Base-by-base conservation (phyloP, 2,888 invertebrate genomes). In the Ceriagrion tenellum region DNA sequence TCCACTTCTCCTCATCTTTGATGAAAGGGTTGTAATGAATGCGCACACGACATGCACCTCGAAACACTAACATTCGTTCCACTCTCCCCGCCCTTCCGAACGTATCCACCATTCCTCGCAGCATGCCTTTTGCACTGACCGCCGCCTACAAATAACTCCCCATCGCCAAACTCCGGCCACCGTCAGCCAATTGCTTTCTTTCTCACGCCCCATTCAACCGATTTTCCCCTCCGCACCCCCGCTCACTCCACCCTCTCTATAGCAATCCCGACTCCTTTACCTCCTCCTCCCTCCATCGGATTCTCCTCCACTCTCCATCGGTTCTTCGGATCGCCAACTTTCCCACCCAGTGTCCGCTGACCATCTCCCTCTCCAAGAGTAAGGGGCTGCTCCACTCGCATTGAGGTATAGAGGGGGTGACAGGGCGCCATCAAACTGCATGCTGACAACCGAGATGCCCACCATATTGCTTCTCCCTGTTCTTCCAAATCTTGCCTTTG, bases 261-360 rank as follows among this genome's bases (percentile, higher is more conserved):
- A 26, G 10, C 26, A 69, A n/a, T n/a, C n/a, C n/a, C n/a, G n/a
- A n/a, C n/a, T n/a, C n/a, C n/a, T n/a, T n/a, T 56, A 18, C 56
- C 56, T 56, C 56, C 56, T 56, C 56, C 56, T 20, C 20, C 56
- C 56, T 20, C 56, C n/a, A n/a, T n/a, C n/a, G n/a, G n/a, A n/a
- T n/a, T n/a, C n/a, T 23, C 69, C 16, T 23, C 20, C 23, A 69
- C 69, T 26, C 20, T 26, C 69, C 69, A 8, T 69, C 69, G 6
- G 10, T 69, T 69, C 69, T 69, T n/a, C 69, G 69, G 69, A 69
- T 69, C n/a, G n/a, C 69, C n/a, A 69, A 69, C n/a, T 69, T 69
- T 69, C 69, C 69, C 69, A 69, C n/a, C 69, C 69, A n/a, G n/a
- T 23, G 3, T 8, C n/a, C 26, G 13, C 69, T 69, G n/a, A n/a